Conservation (phyloP, 2,888 invertebrate genomes). For the Mythimna impura region DNA sequence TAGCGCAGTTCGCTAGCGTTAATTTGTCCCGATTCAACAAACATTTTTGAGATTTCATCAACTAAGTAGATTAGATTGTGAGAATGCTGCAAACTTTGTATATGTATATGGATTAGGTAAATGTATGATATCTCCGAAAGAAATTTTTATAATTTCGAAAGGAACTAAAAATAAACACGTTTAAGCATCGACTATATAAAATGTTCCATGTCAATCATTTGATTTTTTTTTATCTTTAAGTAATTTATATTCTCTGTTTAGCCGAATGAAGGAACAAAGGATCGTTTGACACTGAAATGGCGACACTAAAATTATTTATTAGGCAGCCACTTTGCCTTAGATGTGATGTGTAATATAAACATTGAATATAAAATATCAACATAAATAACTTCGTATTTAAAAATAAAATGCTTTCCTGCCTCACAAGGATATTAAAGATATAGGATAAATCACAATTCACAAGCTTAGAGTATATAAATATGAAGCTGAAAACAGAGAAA, state of each 20-base stretch:
- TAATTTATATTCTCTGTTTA: background rate
- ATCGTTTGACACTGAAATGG: conserved; percentile 3
- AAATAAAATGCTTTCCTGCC: background rate
- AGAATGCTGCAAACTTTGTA: conserved; percentile 37
- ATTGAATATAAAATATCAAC: background rate
- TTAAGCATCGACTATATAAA: background rate
- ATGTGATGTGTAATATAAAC: conserved; percentile 4
- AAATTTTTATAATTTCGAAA: background rate
- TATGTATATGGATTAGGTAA: conserved; percentile 1
- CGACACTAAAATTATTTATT: conserved; percentile 8
- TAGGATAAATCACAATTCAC: background rate
- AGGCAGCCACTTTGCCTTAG: conserved; percentile 9
- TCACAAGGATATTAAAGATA: background rate
- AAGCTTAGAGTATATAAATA: conserved; percentile 5
- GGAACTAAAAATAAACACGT: background rate
- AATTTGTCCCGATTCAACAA: conserved; percentile 69
- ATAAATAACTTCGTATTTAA: background rate
- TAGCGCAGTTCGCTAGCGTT: conserved; percentile 58
- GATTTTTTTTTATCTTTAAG: background rate
- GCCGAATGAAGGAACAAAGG: conserved; percentile 14
- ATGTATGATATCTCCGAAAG: background rate
- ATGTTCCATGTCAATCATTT: background rate
- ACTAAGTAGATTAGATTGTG: conserved; percentile 48
- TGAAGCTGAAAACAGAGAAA: too few species aligned
- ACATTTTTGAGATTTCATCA: conserved; percentile 66